Evolutionary conservation across 2,888 invertebrate species (phyloP), one percentile per base, ranked within the genome.

Genomic region (Drosophila lutescens): DNA sequence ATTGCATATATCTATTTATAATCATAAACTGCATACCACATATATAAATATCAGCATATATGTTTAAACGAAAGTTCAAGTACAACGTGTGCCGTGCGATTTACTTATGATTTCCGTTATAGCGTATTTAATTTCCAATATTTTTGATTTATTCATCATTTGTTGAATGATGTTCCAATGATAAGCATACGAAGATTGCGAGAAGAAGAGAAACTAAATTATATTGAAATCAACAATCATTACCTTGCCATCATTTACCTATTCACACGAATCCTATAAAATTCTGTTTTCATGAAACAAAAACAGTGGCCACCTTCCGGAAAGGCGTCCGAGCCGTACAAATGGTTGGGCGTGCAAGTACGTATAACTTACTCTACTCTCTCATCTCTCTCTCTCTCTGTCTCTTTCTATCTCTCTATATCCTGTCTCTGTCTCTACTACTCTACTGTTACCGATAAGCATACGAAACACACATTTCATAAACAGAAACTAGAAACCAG

Each of bases 291-390:
- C 93, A 87, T 88, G 93, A 93, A 88, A 91, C 92, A 91, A 66
- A 88, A 87, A 93, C 95, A 99, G 99, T 99, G 97, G 98, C 98
- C 93, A 97, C 98, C 94, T 99, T 99, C 97, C 97, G 98, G 96
- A 98, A 99, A 95, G 98, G 99, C 95, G 99, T 99, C 93, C 97
- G 98, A 94, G 98, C 98, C 94, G 97, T 98, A 94, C 98, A 98
- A 95, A 96, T 98, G 96, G 97, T 97, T 94, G 98, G 98, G 95
- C 95, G 98, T 95, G 97, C 98, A 97, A 98, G 98, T 98, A 98
- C 95, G 98, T 98, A 97, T 91, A 89, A 89, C 87, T 79, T 87
- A 78, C 78, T 83, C 78, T 85, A 71, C 66, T 55, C 68, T 77
- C 60, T 66, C 72, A 63, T 75, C 65, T 77, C 76, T 76, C 20